Evolutionary conservation across 2,797 vertebrate species (phyloP).

Genomic region (Sebastes miniatus): DNA sequence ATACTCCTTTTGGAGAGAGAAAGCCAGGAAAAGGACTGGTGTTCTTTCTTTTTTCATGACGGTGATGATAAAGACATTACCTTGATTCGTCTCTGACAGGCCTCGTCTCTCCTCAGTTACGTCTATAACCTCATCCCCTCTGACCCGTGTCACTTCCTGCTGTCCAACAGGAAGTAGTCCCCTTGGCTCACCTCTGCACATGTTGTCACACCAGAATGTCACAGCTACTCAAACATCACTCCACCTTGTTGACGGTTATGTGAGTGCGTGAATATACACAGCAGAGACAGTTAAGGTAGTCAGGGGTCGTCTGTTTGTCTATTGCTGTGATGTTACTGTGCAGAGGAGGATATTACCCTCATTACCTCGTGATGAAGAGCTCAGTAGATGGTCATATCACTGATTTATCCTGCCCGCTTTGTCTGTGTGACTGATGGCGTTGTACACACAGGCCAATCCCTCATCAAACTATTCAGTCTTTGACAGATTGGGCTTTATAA

Average conservation of each 20-base stretch:
- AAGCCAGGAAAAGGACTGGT: background rate
- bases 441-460: constrained; percentile 58
- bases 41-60: constrained; percentile 35
- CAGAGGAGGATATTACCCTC: constrained; percentile 71
- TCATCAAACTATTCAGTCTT: constrained; percentile 63
- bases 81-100: constrained; percentile 1
- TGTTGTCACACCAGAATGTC: constrained; percentile 21
- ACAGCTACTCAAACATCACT: constrained; percentile 17
- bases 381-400: constrained; percentile 73
- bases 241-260: background rate
- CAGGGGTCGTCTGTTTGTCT: constrained; percentile 45
- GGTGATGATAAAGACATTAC: constrained; percentile 45
- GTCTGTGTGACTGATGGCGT: constrained; percentile 69
- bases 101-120: background rate
- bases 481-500: constrained; percentile 68
- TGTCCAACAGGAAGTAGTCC: constrained; percentile 34
- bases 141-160: constrained; percentile 51
- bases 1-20: constrained; percentile 51
- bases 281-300: constrained; percentile 7
- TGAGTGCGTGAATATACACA: background rate
- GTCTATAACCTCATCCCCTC: background rate
- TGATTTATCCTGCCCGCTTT: constrained; percentile 71
- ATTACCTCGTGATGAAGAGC: constrained; percentile 75
- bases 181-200: constrained; percentile 12
- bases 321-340: constrained; percentile 49